Conservation (phyloP, 2,113 vertebrate genomes). For the Leptobrachium leishanense region DNA sequence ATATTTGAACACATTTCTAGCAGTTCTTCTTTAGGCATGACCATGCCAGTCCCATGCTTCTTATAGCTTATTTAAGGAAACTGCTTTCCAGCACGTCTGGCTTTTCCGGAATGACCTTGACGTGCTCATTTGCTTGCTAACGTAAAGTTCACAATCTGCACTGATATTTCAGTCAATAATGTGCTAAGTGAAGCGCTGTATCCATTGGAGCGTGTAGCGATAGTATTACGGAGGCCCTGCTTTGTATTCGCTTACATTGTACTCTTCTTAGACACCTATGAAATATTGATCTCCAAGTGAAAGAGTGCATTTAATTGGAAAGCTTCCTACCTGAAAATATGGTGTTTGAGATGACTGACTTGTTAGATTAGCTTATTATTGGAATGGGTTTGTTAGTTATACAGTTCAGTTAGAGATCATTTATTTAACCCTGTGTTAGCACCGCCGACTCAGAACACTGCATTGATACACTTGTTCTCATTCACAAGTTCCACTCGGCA, state of each 20-base stretch:
- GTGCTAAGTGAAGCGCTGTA: constrained; percentile 27
- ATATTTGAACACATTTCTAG: no score
- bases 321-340: background rate
- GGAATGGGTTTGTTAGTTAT: constrained; percentile 11
- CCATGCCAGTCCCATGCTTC: no score
- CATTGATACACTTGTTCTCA: no score
- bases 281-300: constrained; percentile 32
- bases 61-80: no score
- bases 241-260: constrained; percentile 5
- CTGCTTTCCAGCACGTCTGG: no score
- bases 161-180: constrained; percentile 35
- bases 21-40: no score
- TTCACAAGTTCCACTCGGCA: no score
- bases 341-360: constrained; percentile 2
- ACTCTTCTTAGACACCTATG: constrained; percentile 21
- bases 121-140: constrained; percentile 4
- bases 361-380: background rate
- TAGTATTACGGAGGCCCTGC: constrained; percentile 5
- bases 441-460: no score
- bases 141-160: constrained; percentile 8
- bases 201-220: constrained; percentile 12
- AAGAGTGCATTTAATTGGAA: constrained; percentile 17
- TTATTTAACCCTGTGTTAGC: background rate
- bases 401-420: background rate
- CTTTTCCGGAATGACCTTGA: background rate